Evolutionary conservation across 2,888 invertebrate genomes (phyloP), one percentile per base, ranked within the genome.

Genomic region (Plebejus melissa): DNA sequence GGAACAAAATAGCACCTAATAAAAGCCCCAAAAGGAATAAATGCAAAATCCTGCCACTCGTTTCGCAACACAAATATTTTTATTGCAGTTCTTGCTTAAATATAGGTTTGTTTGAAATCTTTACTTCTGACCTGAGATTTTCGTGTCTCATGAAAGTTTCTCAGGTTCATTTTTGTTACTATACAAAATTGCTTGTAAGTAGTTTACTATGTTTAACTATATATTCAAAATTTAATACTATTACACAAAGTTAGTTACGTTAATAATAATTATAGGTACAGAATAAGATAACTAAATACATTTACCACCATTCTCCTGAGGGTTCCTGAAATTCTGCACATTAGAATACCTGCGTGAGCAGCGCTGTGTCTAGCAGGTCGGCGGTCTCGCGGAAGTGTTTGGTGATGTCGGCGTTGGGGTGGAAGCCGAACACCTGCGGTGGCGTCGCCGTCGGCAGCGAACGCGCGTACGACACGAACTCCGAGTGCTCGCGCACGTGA

Each of bases 391-490:
- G 96, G 87, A 98, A 96, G 87, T 98, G 98, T 86, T 98, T 98
- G 83, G 97, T 96, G 82, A 98, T 98, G 83, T 98, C 98, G 0
- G 98, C 98, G 90, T 98, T 98, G 77, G 97, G 95, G 87, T 98
- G 96, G 95, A 98, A 97, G 13, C 98, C 98, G 89, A 98, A 98
- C 65, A 98, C 97, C 78, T 96, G 95, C 0, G 98, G 98, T 76
- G 96, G 94, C 22, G 98, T 96, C 41, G 95, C 95, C 76, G 96
- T 91, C 0, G 98, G 98, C 81, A 98, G 87, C 46, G 95, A 94
- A 36, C 92, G 95, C 0, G 96, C 95, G 82, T 96, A 97, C 28
- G 87, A 85, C 75, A 97, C 86, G 86, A 95, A 97, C 46, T 95
- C 95, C 0, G 96, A 95, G 82, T 97, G 96, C 82, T 97, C 96